Evolutionary conservation across 2,888 invertebrate species (phyloP).

Genomic region (Chalcis sispes): DNA sequence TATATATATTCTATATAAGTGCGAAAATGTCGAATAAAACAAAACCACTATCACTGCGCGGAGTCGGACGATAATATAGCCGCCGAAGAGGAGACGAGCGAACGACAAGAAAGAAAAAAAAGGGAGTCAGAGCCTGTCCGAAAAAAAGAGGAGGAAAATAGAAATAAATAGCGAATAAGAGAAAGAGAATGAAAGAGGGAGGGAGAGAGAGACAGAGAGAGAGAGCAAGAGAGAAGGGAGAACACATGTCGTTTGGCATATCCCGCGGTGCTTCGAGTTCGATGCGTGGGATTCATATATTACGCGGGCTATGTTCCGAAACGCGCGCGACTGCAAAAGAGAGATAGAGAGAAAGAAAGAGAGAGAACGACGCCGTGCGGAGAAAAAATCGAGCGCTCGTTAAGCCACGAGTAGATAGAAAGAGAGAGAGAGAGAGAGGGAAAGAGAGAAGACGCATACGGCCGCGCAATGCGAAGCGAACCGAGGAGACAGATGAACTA

Average conservation of each 20-base stretch:
- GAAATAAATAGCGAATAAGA: constrained; percentile 48
- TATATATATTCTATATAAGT: background rate
- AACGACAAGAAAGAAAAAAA: background rate
- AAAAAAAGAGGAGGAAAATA: constrained; percentile 29
- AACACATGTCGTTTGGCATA: constrained; percentile 75
- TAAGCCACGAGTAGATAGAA: too few relatives aligned
- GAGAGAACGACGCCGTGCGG: constrained; percentile 41
- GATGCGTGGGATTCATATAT: constrained; percentile 75
- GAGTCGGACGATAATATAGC: constrained; percentile 8
- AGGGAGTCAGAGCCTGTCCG: background rate
- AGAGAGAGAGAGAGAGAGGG: constrained; percentile 52
- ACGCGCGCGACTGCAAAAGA: constrained; percentile 55
- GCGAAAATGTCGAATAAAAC: background rate
- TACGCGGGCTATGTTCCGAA: constrained; percentile 68
- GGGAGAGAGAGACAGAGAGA: constrained; percentile 56
- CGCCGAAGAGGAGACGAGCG: background rate
- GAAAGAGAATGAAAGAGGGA: constrained; percentile 54
- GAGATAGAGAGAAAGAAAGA: constrained; percentile 48
- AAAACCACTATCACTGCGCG: constrained; percentile 8
- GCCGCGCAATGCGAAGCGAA: constrained; percentile 65
- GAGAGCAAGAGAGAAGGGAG: constrained; percentile 66
- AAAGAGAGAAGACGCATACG: constrained; percentile 56
- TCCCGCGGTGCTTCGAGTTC: constrained; percentile 72
- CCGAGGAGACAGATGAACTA: constrained; percentile 73
- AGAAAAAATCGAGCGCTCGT: constrained; percentile 60